phyloP scores from a whole-genome alignment of 2,113 vertebrate species.

The Neogale vison region DNA sequence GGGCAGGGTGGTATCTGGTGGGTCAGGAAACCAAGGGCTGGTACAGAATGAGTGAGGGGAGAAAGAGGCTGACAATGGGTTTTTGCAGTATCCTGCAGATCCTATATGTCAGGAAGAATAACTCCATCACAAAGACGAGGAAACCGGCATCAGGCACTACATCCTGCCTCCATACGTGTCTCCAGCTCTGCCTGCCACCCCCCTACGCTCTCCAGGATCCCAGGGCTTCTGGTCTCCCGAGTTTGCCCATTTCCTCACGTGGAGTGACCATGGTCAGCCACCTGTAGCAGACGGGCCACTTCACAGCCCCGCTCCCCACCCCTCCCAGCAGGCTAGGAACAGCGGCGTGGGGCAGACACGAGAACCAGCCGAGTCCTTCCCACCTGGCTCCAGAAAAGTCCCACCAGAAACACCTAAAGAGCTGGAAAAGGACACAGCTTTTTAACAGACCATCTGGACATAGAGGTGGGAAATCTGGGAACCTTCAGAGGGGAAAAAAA shows the following conservation, averaged over 20 bases:
- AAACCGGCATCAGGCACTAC: accelerated
- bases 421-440: neutral
- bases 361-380: neutral
- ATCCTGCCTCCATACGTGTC: too few species aligned
- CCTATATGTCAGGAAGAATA: neutral
- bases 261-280: neutral
- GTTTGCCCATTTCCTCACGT: neutral
- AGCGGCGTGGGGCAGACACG: too few species aligned
- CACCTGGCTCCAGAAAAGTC: neutral
- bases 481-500: neutral
- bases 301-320: neutral
- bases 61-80: neutral
- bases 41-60: accelerated
- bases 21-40: neutral
- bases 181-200: neutral
- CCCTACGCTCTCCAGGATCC: neutral
- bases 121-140: neutral
- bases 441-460: neutral
- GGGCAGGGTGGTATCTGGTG: neutral
- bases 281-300: neutral
- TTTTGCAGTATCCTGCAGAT: neutral
- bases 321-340: neutral
- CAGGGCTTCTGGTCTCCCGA: neutral
- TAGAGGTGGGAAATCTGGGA: neutral
- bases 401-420: neutral